A percentile compares a stretch with the other conserved stretches of the same genome.
These are phyloP conservation scores for Neogobius melanostomus DNA, from an alignment of 2,113 vertebrate genomes.

Conservation along the genomic window DNA sequence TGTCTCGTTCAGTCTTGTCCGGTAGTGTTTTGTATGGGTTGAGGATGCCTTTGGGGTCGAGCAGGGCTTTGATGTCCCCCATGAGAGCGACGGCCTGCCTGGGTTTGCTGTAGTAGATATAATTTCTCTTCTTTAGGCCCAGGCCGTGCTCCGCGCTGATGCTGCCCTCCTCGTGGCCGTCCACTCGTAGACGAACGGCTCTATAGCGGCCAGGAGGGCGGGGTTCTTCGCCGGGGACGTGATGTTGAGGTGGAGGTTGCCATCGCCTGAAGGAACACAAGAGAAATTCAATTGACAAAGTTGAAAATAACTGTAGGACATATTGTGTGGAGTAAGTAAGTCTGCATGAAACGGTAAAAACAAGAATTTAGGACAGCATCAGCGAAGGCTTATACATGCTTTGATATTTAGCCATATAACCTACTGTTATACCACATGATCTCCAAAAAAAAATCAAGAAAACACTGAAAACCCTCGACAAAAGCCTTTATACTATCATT, in stretches of 20 bases:
- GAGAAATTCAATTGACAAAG: too few species aligned
- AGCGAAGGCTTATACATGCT: too few species aligned
- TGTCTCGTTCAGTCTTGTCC: constrained; percentile 52
- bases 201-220: constrained; percentile 79
- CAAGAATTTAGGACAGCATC: too few species aligned
- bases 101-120: constrained; percentile 89
- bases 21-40: constrained; percentile 94
- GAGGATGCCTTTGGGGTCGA: constrained; percentile 93
- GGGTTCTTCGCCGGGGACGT: constrained; percentile 80
- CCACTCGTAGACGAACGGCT: constrained; percentile 92
- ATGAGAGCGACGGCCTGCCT: constrained; percentile 79
- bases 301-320: not conserved
- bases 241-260: constrained; percentile 94
- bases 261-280: constrained; percentile 80
- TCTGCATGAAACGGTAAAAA: too few species aligned
- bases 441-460: too few species aligned
- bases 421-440: too few species aligned
- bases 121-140: constrained; percentile 91
- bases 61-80: constrained; percentile 84
- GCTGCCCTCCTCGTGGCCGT: constrained; percentile 80
- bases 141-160: constrained; percentile 93
- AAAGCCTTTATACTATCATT: too few species aligned
- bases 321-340: too few species aligned
- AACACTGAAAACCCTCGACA: too few species aligned
- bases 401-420: too few species aligned